Evolutionary conservation across 30 jellyfish, hydroid and myxozoan genomes (phyloP), one percentile per base, ranked within the genome.

Genomic region (Catostylus mosaicus): DNA sequence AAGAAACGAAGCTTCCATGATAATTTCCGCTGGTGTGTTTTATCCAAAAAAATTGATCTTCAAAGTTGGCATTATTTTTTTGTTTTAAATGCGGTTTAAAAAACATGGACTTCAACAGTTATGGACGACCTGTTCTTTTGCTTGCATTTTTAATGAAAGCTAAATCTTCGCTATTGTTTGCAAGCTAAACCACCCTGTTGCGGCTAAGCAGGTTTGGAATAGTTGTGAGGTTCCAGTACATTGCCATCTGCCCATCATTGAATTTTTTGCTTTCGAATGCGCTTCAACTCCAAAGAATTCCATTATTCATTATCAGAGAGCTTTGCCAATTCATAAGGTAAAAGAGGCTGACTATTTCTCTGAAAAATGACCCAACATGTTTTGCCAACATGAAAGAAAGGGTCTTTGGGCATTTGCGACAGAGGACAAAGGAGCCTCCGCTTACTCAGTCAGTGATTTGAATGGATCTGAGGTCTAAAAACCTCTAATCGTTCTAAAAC

Each of bases 101-200:
- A 69, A 32, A 31, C 63, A 27, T 19, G 61, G 86, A 68, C 64
- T 70, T 34, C 36, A 47, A 73, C 75, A 82, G 85, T 65, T 51
- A 69, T 68, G 86, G 92, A 67, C 92, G 62, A 82, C 92, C 77
- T 82, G 92, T 70, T 64, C 92, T 45, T 71, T 82, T 82, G 80
- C 92, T 82, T 82, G 92, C 85, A 82, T 82, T 51, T 82, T 82
- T 82, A 82, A 82, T 82, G 92, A 82, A 45, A 37, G 33, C 86
- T 52, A 47, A 70, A 82, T 82, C 92, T 45, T 35, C 81, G 14
- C 86, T 59, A 67, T 82, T 82, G 92, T 82, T 82, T 76, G 73
- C 10, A 61, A 54, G 84, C 84, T 68, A 63, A 82, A 82, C 71
- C 86, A 70, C 92, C 92, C 68, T 68, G 75, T 67, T 69, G 82